Evolutionary conservation across 2,888 invertebrate genomes (phyloP), one percentile per base, ranked within the genome.

Genomic region (Tachina fera): DNA sequence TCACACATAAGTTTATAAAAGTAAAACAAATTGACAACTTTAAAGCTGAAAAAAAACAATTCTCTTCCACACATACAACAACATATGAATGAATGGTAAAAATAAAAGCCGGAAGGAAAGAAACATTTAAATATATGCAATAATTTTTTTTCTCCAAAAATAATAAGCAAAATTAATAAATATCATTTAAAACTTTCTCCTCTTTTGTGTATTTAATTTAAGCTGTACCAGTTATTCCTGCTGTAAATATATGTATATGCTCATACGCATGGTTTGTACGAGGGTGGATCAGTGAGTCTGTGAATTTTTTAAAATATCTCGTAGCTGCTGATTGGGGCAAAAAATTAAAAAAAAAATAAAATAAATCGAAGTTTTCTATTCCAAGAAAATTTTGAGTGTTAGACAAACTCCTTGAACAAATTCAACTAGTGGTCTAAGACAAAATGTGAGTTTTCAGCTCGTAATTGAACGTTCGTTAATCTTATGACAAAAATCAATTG

Each of bases 131-230:
- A 70, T 56, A n/a, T 43, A n/a, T 70, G 43, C n/a, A 71, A 71
- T 9, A 22, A n/a, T 56, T 43, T 65, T 43, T n/a, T 39, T 60
- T n/a, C 58, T 60, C 9, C n/a, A 10, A 51, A 22, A 31, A 19
- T 45, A 45, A 76, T 56, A 51, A 45, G n/a, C 31, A 39, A 74
- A 74, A 31, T 31, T 31, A 63, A 75, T 19, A 53, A 51, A 63
- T 63, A n/a, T 74, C 41, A 51, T 47, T 39, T 43, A 51, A 49
- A 61, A 47, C 5, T 72, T 43, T 75, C 16, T 43, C 9, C 11
- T 11, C 9, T n/a, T 14, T 56, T 47, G 31, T 31, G 31, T 31
- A 10, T 45, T 49, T 19, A 39, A 14, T 10, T 2, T 41, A 14
- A 16, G 31, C 22, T 14, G 43, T 31, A 6, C 31, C 16, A 43